Conservation (phyloP, 2,888 invertebrate genomes). For the Lumbricus terrestris region DNA sequence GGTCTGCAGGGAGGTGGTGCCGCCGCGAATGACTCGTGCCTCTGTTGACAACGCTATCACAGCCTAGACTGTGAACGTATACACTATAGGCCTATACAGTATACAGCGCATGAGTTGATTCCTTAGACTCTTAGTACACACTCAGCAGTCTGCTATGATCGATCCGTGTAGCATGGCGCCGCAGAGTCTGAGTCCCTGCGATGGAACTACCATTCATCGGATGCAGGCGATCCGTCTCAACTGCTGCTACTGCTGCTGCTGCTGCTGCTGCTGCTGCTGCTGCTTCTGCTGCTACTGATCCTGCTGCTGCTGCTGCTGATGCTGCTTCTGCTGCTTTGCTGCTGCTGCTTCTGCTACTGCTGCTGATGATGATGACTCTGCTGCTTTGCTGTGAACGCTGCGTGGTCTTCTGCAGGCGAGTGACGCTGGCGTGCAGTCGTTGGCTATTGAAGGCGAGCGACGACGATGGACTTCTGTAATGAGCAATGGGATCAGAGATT, state of each 20-base stretch:
- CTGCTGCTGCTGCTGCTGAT: no score
- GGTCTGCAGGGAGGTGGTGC: background rate
- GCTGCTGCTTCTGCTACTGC: no score
- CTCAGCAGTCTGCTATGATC: background rate
- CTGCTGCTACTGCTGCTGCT: constrained; percentile 13
- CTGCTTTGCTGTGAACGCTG: no score
- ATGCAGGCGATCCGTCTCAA: background rate
- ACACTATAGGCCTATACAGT: background rate
- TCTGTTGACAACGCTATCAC: background rate
- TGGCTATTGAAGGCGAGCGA: background rate
- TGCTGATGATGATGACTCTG: no score
- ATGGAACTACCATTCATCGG: background rate
- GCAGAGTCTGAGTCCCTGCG: background rate
- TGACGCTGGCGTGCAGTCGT: background rate
- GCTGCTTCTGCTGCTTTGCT: no score
- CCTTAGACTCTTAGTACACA: background rate
- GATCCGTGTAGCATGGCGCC: background rate
- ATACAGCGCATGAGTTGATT: background rate
- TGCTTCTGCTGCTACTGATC: no score
- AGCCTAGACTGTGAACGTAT: background rate
- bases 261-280: no score
- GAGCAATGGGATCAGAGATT: background rate
- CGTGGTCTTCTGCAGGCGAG: no score
- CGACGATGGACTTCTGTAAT: background rate
- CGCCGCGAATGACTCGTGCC: background rate